Base-by-base conservation (phyloP, 2,113 vertebrate genomes). In the Dasyprocta punctata region DNA sequence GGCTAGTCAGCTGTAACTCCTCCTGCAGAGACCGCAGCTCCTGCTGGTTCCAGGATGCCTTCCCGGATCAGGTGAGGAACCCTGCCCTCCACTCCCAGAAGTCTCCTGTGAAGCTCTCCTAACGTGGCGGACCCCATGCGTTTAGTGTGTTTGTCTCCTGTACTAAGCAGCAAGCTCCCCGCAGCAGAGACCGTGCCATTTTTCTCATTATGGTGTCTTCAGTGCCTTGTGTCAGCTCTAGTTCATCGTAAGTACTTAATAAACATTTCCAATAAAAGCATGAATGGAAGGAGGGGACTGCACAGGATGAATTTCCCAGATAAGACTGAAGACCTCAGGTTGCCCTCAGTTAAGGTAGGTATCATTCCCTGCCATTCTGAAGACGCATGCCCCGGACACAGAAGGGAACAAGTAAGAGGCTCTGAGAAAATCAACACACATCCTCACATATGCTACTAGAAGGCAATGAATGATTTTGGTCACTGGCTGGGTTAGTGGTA, bases 211-310 rank as follows among this genome's bases (percentile, higher is more conserved):
- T 0, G 0, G 58, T 75, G 86, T 47, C 75, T 84, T 63, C 13
- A 80, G 30, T 67, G 41, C 28, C 24, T 38, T 80, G 47, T 14
- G 33, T 86, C 33, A 44, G 80, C 83, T 8, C 13, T 49, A 61
- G 33, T 5, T 94, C 49, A 91, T 19, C 69, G 24, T 44, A 75
- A 44, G 44, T 54, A 13, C 47, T 95, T 81, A 93, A 75, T 82
- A 90, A 94, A 41, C 56, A 96, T 71, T 80, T 85, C 83, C 78
- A 52, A 30, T n/a, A 65, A 92, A 93, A 78, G 92, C 13, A 77
- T n/a, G 17, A 86, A 1, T 33, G 54, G 67, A 11, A 89, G 81
- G 26, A 84, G 28, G 26, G 19, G 28, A 16, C 1, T 2, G 41
- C 14, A 10, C 5, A 54, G 14, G 12, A 17, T 91, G 83, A 86